phyloP scores from a whole-genome alignment of 2,797 vertebrate genomes.

The Heliangelus exortis region DNA sequence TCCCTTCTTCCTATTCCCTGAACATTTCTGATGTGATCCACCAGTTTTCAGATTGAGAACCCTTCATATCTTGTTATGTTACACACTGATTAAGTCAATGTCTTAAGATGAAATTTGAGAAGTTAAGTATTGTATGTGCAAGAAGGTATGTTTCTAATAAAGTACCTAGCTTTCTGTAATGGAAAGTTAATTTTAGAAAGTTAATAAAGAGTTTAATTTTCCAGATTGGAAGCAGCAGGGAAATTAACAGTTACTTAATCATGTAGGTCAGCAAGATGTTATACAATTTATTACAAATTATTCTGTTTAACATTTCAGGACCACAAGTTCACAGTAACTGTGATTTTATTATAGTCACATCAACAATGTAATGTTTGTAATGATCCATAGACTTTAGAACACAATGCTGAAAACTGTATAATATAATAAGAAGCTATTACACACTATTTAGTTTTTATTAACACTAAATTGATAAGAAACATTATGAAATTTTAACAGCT shows the following conservation, averaged over 20 bases:
- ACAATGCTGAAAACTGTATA: slow-evolving; percentile 48
- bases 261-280: not conserved
- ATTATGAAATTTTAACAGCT: slow-evolving; percentile 30
- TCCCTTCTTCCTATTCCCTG: not conserved
- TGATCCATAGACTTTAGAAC: slow-evolving; percentile 54
- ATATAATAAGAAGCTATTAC: slow-evolving; percentile 18
- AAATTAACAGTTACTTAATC: slow-evolving; percentile 19
- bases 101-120: not conserved
- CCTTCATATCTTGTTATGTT: not conserved
- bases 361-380: slow-evolving; percentile 75
- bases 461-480: slow-evolving; percentile 37
- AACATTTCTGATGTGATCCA: not conserved
- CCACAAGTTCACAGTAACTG: slow-evolving; percentile 23
- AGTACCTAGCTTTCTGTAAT: not conserved
- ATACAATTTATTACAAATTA: not conserved
- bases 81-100: not conserved
- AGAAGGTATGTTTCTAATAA: not conserved
- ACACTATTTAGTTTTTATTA: slow-evolving; percentile 62
- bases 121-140: not conserved
- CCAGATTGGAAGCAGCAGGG: not conserved
- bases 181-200: slow-evolving; percentile 17
- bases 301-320: slow-evolving; percentile 35
- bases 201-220: slow-evolving; percentile 9
- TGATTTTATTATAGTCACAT: slow-evolving; percentile 74
- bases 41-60: not conserved